phyloP scores from a whole-genome alignment of 2,113 vertebrate genomes.

The Anoplopoma fimbria region DNA sequence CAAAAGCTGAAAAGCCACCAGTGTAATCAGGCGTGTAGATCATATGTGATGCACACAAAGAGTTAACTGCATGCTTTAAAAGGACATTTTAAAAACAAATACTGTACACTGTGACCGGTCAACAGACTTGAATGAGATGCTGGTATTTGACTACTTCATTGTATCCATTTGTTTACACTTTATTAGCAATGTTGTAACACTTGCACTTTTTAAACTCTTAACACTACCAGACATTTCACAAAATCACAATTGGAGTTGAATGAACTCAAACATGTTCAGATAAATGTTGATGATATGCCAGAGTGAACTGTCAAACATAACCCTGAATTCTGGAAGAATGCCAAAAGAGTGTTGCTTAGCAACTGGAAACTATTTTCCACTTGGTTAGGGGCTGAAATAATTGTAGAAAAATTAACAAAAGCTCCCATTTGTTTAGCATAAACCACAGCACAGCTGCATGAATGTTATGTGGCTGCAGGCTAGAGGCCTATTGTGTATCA shows the following conservation, averaged over 20 bases:
- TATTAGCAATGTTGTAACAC: neutral
- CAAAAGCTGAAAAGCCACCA: neutral
- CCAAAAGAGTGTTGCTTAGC: constrained; percentile 66
- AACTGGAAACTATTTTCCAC: constrained; percentile 55
- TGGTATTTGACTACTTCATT: neutral
- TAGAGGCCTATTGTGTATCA: neutral
- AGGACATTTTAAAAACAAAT: neutral
- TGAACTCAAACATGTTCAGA: constrained; percentile 24
- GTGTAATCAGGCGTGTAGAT: neutral
- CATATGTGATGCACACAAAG: neutral
- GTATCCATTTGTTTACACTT: neutral
- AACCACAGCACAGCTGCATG: constrained; percentile 1
- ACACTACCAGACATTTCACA: neutral
- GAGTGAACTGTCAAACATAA: constrained; percentile 42
- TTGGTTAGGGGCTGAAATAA: constrained; percentile 40
- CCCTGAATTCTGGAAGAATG: constrained; percentile 34
- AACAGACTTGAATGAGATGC: neutral
- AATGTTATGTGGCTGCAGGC: neutral
- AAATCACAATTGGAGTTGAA: neutral
- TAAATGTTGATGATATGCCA: constrained; percentile 42
- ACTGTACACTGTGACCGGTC: neutral
- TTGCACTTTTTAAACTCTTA: neutral
- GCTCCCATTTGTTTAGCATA: constrained; percentile 10
- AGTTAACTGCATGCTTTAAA: neutral
- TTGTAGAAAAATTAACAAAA: constrained; percentile 31